phyloP scores from a whole-genome alignment of 2,888 invertebrate genomes.

The Andrena flavipes region DNA sequence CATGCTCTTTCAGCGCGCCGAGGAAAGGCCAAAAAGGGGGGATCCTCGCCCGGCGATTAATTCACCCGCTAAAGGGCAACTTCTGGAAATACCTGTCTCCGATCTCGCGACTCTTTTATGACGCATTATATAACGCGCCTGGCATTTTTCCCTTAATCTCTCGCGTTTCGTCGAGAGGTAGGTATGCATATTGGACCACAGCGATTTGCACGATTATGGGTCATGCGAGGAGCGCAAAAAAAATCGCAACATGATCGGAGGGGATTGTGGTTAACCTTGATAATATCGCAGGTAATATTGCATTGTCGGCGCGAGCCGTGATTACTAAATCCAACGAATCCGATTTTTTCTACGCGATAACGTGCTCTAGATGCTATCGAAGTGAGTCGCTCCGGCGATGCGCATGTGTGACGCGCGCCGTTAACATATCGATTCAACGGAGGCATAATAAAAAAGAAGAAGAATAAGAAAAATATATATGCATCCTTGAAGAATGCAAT shows the following conservation, averaged over 20 bases:
- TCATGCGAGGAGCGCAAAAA: conserved; percentile 24
- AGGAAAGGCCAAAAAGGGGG: conserved; percentile 14
- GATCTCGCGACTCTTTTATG: background rate
- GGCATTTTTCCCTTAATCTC: background rate
- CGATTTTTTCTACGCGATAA: conserved; percentile 5
- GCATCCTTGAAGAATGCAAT: background rate
- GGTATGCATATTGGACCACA: conserved; percentile 8
- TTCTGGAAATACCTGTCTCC: background rate
- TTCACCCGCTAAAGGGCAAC: conserved; percentile 5
- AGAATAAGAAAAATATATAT: background rate
- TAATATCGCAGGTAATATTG: conserved; percentile 58
- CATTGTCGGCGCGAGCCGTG: conserved; percentile 51
- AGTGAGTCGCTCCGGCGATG: background rate
- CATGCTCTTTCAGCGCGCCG: conserved; percentile 3
- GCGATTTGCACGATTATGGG: background rate
- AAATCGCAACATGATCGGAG: conserved; percentile 40
- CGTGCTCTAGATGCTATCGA: background rate
- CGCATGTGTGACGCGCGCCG: background rate
- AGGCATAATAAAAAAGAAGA: background rate
- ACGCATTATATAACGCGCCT: background rate
- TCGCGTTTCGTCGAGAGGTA: conserved; percentile 1
- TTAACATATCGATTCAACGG: background rate
- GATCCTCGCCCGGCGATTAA: background rate
- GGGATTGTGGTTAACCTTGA: conserved; percentile 76
- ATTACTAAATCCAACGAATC: conserved; percentile 25